Conservation (phyloP, 1,140 invertebrate genomes). For the Formica selysi region DNA sequence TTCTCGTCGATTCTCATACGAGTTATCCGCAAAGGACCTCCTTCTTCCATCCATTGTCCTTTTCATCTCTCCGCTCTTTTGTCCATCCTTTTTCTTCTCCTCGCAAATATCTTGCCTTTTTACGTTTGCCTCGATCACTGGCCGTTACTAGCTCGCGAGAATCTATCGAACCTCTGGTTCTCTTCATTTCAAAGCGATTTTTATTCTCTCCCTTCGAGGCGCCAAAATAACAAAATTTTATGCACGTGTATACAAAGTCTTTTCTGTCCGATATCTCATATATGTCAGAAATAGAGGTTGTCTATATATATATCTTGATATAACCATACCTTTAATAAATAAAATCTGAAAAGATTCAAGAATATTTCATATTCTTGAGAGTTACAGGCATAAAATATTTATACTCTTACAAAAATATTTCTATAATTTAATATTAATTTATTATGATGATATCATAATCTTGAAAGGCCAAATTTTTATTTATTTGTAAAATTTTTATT, state of each 20-base stretch:
- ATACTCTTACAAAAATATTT: not conserved
- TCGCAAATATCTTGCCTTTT: not conserved
- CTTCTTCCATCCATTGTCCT: constrained; percentile 31
- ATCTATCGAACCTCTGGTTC: not conserved
- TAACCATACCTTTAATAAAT: not conserved
- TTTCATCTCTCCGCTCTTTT: not conserved
- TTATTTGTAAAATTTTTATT: not conserved
- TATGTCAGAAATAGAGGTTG: not conserved
- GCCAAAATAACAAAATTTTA: constrained; percentile 5
- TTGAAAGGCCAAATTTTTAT: not conserved
- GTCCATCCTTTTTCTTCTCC: not conserved
- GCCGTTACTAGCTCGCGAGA: not conserved
- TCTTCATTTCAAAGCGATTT: not conserved
- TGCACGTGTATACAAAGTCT: not conserved
- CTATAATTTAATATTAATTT: not conserved
- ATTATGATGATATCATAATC: not conserved
- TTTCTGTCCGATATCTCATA: not conserved
- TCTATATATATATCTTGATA: not conserved
- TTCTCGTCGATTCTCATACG: not conserved
- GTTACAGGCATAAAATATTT: not conserved
- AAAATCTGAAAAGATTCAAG: not conserved
- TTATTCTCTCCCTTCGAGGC: not conserved
- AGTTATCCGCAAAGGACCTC: not conserved
- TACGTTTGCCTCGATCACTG: not conserved
- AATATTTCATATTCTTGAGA: not conserved